phyloP scores from a whole-genome alignment of 2,113 vertebrate genomes.

The Malurus elegans region DNA sequence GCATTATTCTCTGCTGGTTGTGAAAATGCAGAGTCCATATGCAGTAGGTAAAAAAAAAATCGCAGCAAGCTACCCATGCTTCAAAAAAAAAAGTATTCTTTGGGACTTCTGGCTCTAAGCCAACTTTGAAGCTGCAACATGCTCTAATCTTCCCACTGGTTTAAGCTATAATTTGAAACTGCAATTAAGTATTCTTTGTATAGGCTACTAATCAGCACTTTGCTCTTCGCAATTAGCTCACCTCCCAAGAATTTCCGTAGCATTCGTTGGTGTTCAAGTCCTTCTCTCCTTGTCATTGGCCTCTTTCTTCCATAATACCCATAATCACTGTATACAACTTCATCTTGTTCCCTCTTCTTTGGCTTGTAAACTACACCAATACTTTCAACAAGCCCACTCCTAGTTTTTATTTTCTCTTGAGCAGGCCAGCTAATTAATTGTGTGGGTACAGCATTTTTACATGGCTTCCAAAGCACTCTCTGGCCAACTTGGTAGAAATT shows the following conservation, averaged over 20 bases:
- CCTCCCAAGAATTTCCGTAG: conserved; percentile 49
- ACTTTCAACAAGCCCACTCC: background rate
- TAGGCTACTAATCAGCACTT: background rate
- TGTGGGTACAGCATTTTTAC: conserved; percentile 10
- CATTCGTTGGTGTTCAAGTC: conserved; percentile 18
- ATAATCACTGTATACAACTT: conserved; percentile 4
- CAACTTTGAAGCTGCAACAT: background rate
- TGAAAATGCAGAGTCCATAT: background rate
- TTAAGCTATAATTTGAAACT: background rate
- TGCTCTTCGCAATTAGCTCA: conserved; percentile 3
- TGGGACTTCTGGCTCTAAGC: background rate
- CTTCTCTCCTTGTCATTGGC: conserved; percentile 2
- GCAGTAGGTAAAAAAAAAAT: background rate
- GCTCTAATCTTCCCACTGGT: background rate
- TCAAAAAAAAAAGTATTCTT: background rate
- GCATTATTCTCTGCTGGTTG: background rate
- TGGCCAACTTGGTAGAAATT: conserved; percentile 36
- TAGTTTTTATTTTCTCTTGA: conserved; percentile 41
- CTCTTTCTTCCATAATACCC: conserved; percentile 40
- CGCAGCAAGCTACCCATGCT: background rate
- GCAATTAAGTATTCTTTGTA: background rate
- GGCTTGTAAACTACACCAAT: conserved; percentile 14
- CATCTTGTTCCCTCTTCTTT: conserved; percentile 34
- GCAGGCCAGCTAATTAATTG: conserved; percentile 57
- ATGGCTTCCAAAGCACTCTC: conserved; percentile 58